Percentiles rank a stretch among this genome's conserved stretches.
Conservation (phyloP, 2,888 invertebrate species). For the Hypercompe scribonia region DNA sequence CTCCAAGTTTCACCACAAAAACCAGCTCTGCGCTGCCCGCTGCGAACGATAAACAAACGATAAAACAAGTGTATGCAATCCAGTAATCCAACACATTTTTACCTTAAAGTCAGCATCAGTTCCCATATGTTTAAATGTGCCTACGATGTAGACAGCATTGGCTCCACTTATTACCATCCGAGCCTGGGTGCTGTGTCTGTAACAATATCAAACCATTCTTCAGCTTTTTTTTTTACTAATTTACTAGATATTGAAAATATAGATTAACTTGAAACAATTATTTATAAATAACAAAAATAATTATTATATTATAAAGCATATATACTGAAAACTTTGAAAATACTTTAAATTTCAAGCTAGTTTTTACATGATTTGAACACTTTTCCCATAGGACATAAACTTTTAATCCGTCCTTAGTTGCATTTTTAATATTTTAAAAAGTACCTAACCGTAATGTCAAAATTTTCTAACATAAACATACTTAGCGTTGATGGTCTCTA, state of each 20-base stretch:
- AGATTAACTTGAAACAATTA: neutral
- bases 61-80: neutral
- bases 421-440: neutral
- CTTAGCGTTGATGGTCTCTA: neutral
- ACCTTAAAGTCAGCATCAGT: conserved; percentile 93
- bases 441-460: neutral
- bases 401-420: neutral
- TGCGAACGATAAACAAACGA: neutral
- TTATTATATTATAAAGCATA: neutral
- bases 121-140: conserved; percentile 91
- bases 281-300: too few relatives aligned
- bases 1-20: neutral
- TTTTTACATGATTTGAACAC: neutral
- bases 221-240: neutral
- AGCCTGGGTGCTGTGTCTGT: conserved; percentile 91
- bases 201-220: conserved; percentile 54
- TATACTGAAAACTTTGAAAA: neutral
- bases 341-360: neutral
- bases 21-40: neutral
- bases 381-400: neutral
- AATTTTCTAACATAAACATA: neutral
- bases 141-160: conserved; percentile 91
- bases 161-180: conserved; percentile 93
- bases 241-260: too few relatives aligned
- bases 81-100: conserved; percentile 23